Base-by-base conservation (phyloP, 1,140 invertebrate genomes). In the Hyphantria cunea region DNA sequence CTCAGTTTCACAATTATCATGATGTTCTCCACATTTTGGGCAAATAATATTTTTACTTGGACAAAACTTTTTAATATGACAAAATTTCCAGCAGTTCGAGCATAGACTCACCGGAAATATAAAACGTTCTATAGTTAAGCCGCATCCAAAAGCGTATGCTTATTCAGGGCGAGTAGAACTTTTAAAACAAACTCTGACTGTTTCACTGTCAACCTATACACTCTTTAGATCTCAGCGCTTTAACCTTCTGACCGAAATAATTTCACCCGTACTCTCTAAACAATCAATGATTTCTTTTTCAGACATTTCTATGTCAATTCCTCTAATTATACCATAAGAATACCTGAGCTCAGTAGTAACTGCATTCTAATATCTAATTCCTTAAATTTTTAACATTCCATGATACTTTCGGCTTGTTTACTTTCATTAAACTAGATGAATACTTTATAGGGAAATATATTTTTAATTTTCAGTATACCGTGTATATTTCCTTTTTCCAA, bases 21-120 rank as follows among this genome's bases (percentile, higher is more conserved):
- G 72, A 14, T 56, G 9, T 9, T 51, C 33, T 4, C 60, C 62
- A 58, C 68, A 74, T 58, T 74, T 70, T 13, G 72, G 72, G 33
- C 72, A 74, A 6, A 66, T 52, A 3, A 61, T 61, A 42, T 61
- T 70, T n/a, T 64, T 52, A 8, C 42, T 48, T 0, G 65, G 53
- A 47, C 72, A 74, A 0, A 41, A 59, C 32, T 49, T 48, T 11
- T 33, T 17, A 32, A 17, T 37, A 33, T 68, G 66, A 0, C 61
- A 61, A 45, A 47, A 68, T 25, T 49, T 59, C 61, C 66, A 68
- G 12, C 66, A 68, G 1, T 55, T 25, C 7, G 42, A 52, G 14
- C 50, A 65, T 41, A 53, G 64, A 4, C 37, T 58, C 11, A 63
- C 66, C 0, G 66, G 66, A 25, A 59, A 68, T 6, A 58, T 33